Evolutionary conservation across 2,113 vertebrate genomes (phyloP).

Genomic region (Austrofundulus limnaeus): DNA sequence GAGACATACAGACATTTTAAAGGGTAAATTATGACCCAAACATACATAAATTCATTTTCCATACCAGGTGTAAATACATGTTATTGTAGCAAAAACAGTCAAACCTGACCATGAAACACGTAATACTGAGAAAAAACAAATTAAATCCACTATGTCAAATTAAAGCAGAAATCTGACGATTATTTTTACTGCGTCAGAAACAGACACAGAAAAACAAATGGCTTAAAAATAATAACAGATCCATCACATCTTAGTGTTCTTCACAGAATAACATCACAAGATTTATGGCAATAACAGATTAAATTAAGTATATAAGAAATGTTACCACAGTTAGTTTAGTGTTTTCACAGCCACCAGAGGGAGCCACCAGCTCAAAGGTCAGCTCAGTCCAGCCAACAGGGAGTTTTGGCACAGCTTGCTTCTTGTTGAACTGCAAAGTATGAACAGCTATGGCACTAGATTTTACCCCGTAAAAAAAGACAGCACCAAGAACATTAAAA

Average conservation of each 20-base stretch:
- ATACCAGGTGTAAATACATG: conserved; percentile 29
- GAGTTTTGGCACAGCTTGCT: conserved; percentile 21
- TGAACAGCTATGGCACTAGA: background rate
- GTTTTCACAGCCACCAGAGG: conserved; percentile 39
- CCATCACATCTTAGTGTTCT: conserved; percentile 12
- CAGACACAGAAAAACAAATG: background rate
- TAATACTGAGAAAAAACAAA: background rate
- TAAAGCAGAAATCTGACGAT: conserved; percentile 1
- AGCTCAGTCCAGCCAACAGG: background rate
- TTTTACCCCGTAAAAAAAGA: background rate
- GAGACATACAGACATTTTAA: conserved; percentile 14
- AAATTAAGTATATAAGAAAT: conserved; percentile 49
- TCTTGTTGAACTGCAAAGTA: too few relatives aligned
- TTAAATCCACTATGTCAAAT: conserved; percentile 2
- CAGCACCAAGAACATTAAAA: background rate
- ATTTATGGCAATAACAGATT: conserved; percentile 11
- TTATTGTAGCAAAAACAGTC: conserved; percentile 32
- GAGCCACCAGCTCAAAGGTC: conserved; percentile 22
- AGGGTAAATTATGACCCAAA: conserved; percentile 72
- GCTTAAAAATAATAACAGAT: background rate
- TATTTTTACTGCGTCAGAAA: conserved; percentile 9
- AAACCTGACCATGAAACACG: too few relatives aligned
- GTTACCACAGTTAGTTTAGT: background rate
- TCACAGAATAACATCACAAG: conserved; percentile 19
- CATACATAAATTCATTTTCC: conserved; percentile 18